Conservation (phyloP, 2,888 invertebrate species). For the Rotaria sp. region DNA sequence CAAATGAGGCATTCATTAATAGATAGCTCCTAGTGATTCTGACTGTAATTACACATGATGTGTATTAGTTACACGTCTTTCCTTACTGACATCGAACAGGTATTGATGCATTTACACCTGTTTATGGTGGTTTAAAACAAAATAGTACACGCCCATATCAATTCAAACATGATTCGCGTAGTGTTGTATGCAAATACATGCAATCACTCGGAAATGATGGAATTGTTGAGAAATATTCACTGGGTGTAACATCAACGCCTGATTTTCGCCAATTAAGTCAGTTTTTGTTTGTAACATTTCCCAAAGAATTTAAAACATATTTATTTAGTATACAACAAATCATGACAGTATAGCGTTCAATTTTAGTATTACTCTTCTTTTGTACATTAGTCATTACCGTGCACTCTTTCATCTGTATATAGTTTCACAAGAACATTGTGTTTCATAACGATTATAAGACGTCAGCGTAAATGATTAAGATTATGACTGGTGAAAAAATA, state of each 20-base stretch:
- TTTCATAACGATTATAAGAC: not conserved
- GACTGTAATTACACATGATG: slow-evolving; percentile 40
- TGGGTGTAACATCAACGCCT: slow-evolving; percentile 28
- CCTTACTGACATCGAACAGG: slow-evolving; percentile 37
- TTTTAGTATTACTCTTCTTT: not conserved
- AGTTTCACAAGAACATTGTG: not conserved
- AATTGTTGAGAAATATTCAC: slow-evolving; percentile 38
- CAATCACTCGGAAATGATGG: slow-evolving; percentile 37
- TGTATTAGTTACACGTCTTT: slow-evolving; percentile 37
- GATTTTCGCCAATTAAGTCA: slow-evolving; percentile 6
- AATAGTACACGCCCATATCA: slow-evolving; percentile 36
- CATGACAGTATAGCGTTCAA: not conserved
- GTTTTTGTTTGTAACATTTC: not conserved
- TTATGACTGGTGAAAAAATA: not conserved
- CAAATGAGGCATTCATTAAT: slow-evolving; percentile 37
- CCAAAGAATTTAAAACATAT: not conserved
- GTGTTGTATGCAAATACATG: slow-evolving; percentile 36
- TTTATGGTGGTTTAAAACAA: slow-evolving; percentile 34
- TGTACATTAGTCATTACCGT: not conserved
- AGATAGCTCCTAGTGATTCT: slow-evolving; percentile 39
- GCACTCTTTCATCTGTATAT: not conserved
- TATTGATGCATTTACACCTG: slow-evolving; percentile 34
- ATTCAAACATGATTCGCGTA: slow-evolving; percentile 48
- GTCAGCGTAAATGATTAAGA: not conserved
- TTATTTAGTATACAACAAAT: not conserved